Conservation (phyloP, 2,888 invertebrate species). For the Phalera bucephala region DNA sequence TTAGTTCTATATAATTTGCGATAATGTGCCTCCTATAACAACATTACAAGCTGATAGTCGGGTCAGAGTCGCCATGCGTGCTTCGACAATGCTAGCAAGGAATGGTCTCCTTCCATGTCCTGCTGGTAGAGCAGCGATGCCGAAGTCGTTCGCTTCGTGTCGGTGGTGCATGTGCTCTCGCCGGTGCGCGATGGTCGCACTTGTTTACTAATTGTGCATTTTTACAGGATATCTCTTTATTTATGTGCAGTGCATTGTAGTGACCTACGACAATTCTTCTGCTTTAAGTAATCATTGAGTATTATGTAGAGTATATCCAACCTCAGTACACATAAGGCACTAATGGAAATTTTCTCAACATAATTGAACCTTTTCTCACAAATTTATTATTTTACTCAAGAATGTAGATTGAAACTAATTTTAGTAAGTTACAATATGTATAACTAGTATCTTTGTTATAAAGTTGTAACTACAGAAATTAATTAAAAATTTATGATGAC, state of each 20-base stretch:
- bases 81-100: conserved; percentile 50
- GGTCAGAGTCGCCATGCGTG: conserved; percentile 68
- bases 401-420: no score
- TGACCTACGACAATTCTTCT: not conserved
- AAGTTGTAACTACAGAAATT: no score
- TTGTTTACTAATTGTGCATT: conserved; percentile 15
- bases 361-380: no score
- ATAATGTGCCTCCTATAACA: conserved; percentile 3
- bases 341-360: no score
- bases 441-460: no score
- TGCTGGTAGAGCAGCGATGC: not conserved
- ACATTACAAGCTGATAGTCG: conserved; percentile 24
- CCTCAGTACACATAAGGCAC: no score
- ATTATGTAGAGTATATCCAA: no score
- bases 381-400: no score
- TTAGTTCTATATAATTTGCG: conserved; percentile 2
- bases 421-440: no score
- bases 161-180: no score
- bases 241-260: not conserved
- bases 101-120: conserved; percentile 7
- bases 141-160: no score
- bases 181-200: conserved; percentile 4
- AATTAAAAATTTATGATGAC: no score
- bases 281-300: not conserved
- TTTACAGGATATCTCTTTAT: conserved; percentile 5